Percentiles rank a stretch among this genome's conserved stretches.
phyloP scores from a whole-genome alignment of 1,140 invertebrate genomes.

The Thereuonema tuberculata region DNA sequence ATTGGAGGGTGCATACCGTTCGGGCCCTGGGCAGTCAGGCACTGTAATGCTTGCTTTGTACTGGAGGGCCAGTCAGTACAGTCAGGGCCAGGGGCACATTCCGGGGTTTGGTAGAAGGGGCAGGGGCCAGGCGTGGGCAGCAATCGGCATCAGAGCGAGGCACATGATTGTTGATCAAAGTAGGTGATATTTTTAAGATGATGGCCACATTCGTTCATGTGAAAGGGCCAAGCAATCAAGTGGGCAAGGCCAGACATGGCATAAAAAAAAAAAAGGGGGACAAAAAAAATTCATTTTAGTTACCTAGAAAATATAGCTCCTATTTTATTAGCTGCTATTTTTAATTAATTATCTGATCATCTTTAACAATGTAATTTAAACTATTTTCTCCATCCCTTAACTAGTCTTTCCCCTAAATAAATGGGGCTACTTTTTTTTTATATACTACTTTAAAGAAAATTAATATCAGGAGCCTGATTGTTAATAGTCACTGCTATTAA shows the following conservation, averaged over 20 bases:
- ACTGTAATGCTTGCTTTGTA: slow-evolving; percentile 99
- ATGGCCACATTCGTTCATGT: slow-evolving; percentile 1
- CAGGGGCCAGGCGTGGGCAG: slow-evolving; percentile 20
- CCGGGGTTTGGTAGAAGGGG: slow-evolving; percentile 34
- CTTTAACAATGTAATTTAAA: too few species aligned
- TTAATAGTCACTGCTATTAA: too few species aligned
- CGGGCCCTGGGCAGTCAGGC: slow-evolving; percentile 97
- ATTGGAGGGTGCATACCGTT: slow-evolving; percentile 51
- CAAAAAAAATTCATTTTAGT: slow-evolving; percentile 5
- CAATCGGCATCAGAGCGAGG: slow-evolving; percentile 11
- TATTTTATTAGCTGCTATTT: too few species aligned
- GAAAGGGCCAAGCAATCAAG: slow-evolving; percentile 9
- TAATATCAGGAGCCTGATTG: too few species aligned
- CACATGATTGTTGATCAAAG: slow-evolving; percentile 9
- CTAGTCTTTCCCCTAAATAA: too few species aligned
- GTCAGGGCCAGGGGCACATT: slow-evolving; percentile 30
- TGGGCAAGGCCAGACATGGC: slow-evolving; percentile 16
- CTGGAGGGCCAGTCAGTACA: slow-evolving; percentile 35
- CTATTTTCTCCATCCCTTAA: too few species aligned
- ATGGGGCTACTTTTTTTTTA: too few species aligned
- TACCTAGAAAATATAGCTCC: too few species aligned
- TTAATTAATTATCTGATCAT: too few species aligned
- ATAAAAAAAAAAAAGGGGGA: slow-evolving; percentile 4
- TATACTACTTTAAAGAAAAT: too few species aligned
- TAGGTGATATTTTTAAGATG: slow-evolving; percentile 9